Conservation (phyloP, 2,888 invertebrate genomes). For the Apamea sordens region DNA sequence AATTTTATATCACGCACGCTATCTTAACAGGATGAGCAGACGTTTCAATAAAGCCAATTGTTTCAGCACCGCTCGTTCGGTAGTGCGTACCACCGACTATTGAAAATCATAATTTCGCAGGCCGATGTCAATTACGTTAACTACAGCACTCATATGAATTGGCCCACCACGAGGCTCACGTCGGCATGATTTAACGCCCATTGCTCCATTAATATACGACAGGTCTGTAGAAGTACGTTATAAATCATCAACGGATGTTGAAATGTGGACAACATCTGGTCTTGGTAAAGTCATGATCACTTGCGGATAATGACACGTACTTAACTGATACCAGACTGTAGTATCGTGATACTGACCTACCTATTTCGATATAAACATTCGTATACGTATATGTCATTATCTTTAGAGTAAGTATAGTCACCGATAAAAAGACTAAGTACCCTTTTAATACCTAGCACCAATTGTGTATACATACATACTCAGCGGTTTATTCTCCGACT, state of each 20-base stretch:
- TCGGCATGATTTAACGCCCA: slow-evolving; percentile 32
- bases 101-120: slow-evolving; percentile 50
- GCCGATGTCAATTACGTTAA: slow-evolving; percentile 48
- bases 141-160: slow-evolving; percentile 40
- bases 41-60: slow-evolving; percentile 11
- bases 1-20: not conserved
- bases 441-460: not conserved
- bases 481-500: not conserved
- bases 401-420: slow-evolving; percentile 22
- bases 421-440: slow-evolving; percentile 24
- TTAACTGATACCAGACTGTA: slow-evolving; percentile 31
- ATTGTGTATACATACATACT: not conserved
- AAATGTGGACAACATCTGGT: slow-evolving; percentile 51
- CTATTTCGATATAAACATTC: slow-evolving; percentile 5
- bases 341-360: slow-evolving; percentile 27
- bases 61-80: slow-evolving; percentile 4
- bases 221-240: slow-evolving; percentile 21
- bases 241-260: slow-evolving; percentile 39
- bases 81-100: slow-evolving; percentile 7
- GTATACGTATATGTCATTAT: slow-evolving; percentile 2
- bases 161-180: slow-evolving; percentile 21
- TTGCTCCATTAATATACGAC: slow-evolving; percentile 38
- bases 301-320: slow-evolving; percentile 26
- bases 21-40: slow-evolving; percentile 25
- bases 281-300: slow-evolving; percentile 29